Conservation (phyloP, 2,888 invertebrate genomes). For the Lycia hirtaria region DNA sequence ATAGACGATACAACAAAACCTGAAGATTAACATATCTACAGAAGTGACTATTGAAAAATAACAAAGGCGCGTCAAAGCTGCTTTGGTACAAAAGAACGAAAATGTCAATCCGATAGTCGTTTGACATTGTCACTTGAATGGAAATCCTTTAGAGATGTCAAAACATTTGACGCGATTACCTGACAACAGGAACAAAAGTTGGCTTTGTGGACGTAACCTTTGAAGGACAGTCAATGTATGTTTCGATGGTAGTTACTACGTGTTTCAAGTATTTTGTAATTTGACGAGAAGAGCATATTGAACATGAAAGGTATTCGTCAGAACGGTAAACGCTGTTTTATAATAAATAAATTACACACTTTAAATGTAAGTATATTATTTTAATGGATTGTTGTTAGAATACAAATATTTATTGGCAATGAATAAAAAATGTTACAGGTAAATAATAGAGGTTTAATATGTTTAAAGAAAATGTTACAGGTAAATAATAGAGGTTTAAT, state of each 20-base stretch:
- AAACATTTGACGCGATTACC: conserved; percentile 56
- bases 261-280: too few species aligned
- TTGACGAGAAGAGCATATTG: too few species aligned
- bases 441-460: too few species aligned
- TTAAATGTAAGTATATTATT: too few species aligned
- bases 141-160: conserved; percentile 58
- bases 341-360: too few species aligned
- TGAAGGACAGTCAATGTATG: conserved; percentile 1
- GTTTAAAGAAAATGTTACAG: too few species aligned
- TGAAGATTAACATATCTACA: conserved; percentile 29
- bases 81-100: conserved; percentile 42
- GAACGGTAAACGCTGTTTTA: too few species aligned
- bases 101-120: conserved; percentile 52
- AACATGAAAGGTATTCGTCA: too few species aligned
- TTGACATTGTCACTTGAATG: conserved; percentile 45
- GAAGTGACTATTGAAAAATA: conserved; percentile 25
- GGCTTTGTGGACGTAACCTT: neutral
- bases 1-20: conserved; percentile 26
- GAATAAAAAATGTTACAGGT: too few species aligned
- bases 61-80: conserved; percentile 42
- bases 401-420: too few species aligned
- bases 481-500: too few species aligned
- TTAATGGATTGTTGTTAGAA: too few species aligned
- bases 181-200: conserved; percentile 29
- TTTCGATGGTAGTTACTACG: neutral